Conservation (phyloP, 2,797 vertebrate species). For the Sorex maritimensis region DNA sequence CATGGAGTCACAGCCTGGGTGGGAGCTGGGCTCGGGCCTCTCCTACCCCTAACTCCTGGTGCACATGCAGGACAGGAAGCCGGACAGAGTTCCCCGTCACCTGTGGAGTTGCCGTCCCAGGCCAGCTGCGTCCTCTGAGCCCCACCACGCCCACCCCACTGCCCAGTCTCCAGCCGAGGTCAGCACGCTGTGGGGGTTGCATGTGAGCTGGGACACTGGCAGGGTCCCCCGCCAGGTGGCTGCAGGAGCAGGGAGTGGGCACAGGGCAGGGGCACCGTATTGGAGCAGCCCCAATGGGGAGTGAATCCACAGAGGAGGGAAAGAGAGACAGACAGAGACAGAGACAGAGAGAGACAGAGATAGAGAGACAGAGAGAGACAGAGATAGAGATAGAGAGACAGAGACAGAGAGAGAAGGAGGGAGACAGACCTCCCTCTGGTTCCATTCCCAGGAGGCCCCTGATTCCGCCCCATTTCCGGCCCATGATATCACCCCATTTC, state of each 20-base stretch:
- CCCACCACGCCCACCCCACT: too few relatives aligned
- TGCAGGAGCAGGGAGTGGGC: not conserved
- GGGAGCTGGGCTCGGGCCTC: not conserved
- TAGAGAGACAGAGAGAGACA: not conserved
- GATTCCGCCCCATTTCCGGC: too few relatives aligned
- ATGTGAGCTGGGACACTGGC: too few relatives aligned
- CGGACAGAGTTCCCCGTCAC: too few relatives aligned
- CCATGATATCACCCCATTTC: too few relatives aligned
- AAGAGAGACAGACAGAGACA: not conserved
- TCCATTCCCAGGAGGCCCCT: too few relatives aligned
- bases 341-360: not conserved
- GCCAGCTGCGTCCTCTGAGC: too few relatives aligned
- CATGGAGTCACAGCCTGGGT: not conserved
- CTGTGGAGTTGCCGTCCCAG: too few relatives aligned
- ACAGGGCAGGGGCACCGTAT: fast-evolving
- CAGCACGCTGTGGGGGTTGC: too few relatives aligned
- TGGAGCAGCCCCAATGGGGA: not conserved
- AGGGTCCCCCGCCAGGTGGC: too few relatives aligned
- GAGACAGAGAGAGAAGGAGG: not conserved
- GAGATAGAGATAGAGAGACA: not conserved
- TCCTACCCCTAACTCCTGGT: not conserved
- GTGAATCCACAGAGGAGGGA: not conserved
- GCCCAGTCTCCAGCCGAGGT: too few relatives aligned
- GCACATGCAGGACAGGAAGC: not conserved
- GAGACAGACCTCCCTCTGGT: too few relatives aligned